Evolutionary conservation across 2,113 vertebrate genomes (phyloP).

Genomic region (Pristiophorus japonicus): DNA sequence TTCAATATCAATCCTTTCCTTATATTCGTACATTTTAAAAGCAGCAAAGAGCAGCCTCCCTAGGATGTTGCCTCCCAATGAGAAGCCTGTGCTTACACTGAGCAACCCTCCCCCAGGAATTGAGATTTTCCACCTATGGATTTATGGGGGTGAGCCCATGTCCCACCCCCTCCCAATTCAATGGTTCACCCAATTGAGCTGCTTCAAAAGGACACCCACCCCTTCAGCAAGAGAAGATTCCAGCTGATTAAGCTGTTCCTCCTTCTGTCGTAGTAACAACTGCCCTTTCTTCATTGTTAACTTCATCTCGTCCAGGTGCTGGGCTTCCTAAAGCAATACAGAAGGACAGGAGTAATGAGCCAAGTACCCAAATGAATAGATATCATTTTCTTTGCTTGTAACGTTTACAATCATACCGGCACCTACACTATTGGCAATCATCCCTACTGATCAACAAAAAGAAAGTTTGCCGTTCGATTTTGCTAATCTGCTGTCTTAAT

Average conservation of each 20-base stretch:
- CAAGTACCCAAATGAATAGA: neutral
- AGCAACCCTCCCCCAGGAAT: neutral
- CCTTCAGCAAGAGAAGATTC: conserved; percentile 69
- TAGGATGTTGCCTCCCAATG: neutral
- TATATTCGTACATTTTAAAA: neutral
- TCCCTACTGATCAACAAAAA: neutral
- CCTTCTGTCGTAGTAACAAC: conserved; percentile 66
- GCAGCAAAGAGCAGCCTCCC: neutral
- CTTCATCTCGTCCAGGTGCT: conserved; percentile 64
- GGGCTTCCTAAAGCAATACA: conserved; percentile 60
- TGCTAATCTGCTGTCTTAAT: neutral
- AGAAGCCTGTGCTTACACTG: neutral
- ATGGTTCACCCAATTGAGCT: neutral
- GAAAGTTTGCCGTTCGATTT: neutral
- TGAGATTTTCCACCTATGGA: neutral
- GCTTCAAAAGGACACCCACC: conserved; percentile 51
- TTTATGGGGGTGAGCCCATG: neutral
- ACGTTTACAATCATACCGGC: neutral
- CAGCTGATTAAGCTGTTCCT: conserved; percentile 71
- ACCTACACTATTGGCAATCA: neutral
- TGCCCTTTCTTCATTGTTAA: conserved; percentile 63
- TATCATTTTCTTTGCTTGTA: neutral
- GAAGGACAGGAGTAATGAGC: neutral
- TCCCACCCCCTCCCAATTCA: neutral
- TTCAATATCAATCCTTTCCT: neutral